These are phyloP conservation scores for Rhinolophus sinicus DNA, from an alignment of 2,113 vertebrate species.

Conservation along the genomic window DNA sequence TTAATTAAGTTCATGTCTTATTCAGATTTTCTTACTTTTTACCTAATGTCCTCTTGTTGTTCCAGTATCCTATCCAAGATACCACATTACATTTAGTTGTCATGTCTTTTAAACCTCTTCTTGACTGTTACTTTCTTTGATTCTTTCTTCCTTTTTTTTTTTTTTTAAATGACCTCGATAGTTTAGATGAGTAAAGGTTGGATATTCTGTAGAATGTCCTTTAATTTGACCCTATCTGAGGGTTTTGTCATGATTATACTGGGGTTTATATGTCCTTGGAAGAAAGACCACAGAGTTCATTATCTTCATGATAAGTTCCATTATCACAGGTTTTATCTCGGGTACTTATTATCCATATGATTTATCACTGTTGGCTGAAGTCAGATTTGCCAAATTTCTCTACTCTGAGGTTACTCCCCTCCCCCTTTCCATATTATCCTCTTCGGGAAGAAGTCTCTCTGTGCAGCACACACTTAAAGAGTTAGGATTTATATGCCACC, in stretches of 20 bases:
- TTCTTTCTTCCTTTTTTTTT: background rate
- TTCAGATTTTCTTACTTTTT: conserved; percentile 10
- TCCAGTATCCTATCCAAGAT: background rate
- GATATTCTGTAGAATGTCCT: background rate
- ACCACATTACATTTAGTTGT: background rate
- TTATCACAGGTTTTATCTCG: background rate
- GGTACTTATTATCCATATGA: background rate
- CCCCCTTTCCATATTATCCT: background rate
- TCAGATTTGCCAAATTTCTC: background rate
- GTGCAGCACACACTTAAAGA: background rate
- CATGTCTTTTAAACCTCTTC: background rate
- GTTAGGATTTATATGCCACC: background rate
- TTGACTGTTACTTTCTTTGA: background rate
- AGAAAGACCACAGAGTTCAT: background rate
- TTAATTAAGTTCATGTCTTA: conserved; percentile 6
- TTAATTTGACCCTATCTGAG: background rate
- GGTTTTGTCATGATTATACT: background rate
- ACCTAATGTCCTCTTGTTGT: background rate
- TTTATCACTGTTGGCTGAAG: background rate
- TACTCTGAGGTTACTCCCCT: background rate
- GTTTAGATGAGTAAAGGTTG: background rate
- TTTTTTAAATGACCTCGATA: background rate
- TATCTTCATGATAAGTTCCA: background rate
- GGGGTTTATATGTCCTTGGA: background rate
- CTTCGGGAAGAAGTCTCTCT: background rate